Base-by-base conservation (phyloP, 1,140 invertebrate genomes). In the Penaeus chinensis region DNA sequence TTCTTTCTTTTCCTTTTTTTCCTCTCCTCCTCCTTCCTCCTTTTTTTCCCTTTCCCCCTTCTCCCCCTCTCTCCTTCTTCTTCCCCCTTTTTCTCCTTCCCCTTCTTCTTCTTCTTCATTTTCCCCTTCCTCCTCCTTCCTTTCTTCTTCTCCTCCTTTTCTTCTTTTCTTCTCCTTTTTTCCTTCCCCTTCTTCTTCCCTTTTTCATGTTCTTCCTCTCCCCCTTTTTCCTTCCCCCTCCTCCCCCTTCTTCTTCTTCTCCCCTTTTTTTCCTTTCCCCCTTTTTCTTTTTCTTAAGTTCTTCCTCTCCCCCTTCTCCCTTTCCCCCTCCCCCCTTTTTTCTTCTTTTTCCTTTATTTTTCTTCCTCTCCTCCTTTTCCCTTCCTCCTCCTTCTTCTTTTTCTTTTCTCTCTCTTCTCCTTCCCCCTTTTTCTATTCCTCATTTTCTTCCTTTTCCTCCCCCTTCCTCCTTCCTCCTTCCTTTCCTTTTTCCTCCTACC, bases 31-130 rank as follows among this genome's bases (percentile, higher is more conserved):
- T n/a, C n/a, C n/a, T n/a, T n/a, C n/a, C 13, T 76, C 71, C 13
- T 13, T 76, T 13, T 76, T 3, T n/a, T 13, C 13, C 71, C 13
- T 4, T 76, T 3, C 3, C 71, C 13, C 71, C 37, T 3, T n/a
- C 71, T 13, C 71, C 13, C 71, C 37, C 71, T 76, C 71, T 76
- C 71, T 76, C 71, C 3, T 37, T 76, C 71, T 27, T 37, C 71
- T 76, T 13, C 4, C 37, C 4, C 37, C 4, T 4, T 37, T 4
- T 37, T 4, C 4, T 4, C 37, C 4, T 37, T 4, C 4, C 37
- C 4, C 37, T 37, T 37, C 2, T 4, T 37, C 4, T 37, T 3
- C 4, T 4, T 4, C 71, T 37, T 13, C 71, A 3, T 76, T 7
- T 37, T 13, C 71, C 7, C 7, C 27, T 13, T 13, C 3, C 71